Evolutionary conservation across 2,888 invertebrate species (phyloP).

Genomic region (Pachydiplax longipennis): DNA sequence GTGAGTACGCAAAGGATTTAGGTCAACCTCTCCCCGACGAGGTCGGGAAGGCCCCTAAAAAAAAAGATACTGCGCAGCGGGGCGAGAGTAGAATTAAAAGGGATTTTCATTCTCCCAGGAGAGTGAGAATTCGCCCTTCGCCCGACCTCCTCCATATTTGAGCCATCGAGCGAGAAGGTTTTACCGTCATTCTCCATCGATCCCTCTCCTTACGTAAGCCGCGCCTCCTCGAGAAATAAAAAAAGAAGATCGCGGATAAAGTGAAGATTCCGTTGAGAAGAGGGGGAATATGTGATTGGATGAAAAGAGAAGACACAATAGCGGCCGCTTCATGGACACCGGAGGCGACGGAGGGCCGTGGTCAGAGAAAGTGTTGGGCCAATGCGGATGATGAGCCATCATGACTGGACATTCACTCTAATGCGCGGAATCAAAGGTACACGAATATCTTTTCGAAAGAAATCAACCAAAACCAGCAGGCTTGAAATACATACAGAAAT

Average conservation of each 20-base stretch:
- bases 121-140: not conserved
- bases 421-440: too few species aligned
- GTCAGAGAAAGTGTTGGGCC: not conserved
- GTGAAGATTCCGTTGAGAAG: not conserved
- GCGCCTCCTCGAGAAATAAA: not conserved
- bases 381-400: too few species aligned
- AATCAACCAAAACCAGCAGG: too few species aligned
- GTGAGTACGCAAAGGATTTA: not conserved
- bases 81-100: constrained; percentile 12
- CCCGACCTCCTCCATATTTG: not conserved
- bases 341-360: not conserved
- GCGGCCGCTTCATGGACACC: not conserved
- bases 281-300: not conserved
- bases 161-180: constrained; percentile 22
- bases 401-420: too few species aligned
- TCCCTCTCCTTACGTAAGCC: constrained; percentile 33
- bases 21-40: constrained; percentile 13
- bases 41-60: not conserved
- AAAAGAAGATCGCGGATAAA: not conserved
- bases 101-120: not conserved
- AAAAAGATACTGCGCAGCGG: constrained; percentile 13
- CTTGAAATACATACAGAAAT: too few species aligned
- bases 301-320: not conserved
- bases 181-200: constrained; percentile 32
- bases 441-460: too few species aligned